Base-by-base conservation (phyloP, 2,888 invertebrate genomes). In the Troides aeacus region DNA sequence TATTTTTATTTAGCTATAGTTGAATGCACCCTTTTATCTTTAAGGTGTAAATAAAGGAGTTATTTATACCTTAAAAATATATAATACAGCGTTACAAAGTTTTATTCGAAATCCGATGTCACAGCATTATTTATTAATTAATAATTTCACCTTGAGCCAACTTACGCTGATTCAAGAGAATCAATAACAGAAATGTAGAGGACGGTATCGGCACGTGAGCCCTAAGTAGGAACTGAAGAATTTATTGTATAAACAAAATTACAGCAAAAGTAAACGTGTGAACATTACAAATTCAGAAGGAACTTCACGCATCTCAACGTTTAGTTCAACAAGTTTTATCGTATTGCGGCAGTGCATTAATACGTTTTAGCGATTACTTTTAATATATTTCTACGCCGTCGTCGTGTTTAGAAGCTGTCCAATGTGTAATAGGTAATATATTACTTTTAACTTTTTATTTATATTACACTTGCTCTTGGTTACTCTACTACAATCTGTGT, bases 171-270 rank as follows among this genome's bases (percentile, higher is more conserved):
- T 64, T 64, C 70, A 42, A 59, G 63, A 57, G 21, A 46, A 56
- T 63, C 56, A 53, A 53, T 62, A 60, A 63, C 53, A 63, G 60
- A 59, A 66, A 59, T 57, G 46, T 62, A 53, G 61, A 62, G 30
- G 71, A 79, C 81, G 53, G 18, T 53, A 78, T 79, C 79, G 76
- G 76, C 84, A 89, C 90, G 89, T 91, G 90, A 85, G 87, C 57
- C 23, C 12, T 23, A 58, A 58, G 57, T 15, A 23, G 57, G 10
- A 58, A 58, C 84, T 87, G 79, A 89, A 89, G 85, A 75, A 74
- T 76, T 77, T 90, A 85, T 90, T 90, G 84, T 85, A 79, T 85
- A 85, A 90, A 91, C 89, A 88, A 78, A 83, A 86, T 89, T 85
- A 86, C 85, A 84, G 81, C 82, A 86, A 84, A 81, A 79, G 73